Percentiles rank a stretch among this genome's conserved stretches.
phyloP scores from a whole-genome alignment of 2,888 invertebrate genomes.

The Hyppa rectilinea region DNA sequence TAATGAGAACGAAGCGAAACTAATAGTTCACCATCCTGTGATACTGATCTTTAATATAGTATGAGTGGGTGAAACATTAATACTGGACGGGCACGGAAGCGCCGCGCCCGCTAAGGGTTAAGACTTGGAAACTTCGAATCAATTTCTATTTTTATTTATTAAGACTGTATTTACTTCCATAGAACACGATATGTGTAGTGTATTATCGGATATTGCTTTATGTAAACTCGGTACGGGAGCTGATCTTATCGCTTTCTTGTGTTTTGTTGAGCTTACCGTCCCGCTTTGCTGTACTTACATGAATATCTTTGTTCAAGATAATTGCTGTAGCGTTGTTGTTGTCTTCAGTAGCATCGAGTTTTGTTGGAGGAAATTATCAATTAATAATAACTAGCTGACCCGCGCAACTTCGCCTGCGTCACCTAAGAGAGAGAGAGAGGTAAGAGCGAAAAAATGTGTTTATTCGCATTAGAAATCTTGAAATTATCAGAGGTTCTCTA shows the following conservation, averaged over 20 bases:
- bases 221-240: conserved; percentile 26
- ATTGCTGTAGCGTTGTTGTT: conserved; percentile 19
- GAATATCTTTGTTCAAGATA: conserved; percentile 32
- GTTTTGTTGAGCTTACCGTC: conserved; percentile 28
- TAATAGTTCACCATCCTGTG: conserved; percentile 88
- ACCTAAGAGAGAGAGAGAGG: no score
- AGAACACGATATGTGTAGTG: conserved; percentile 20
- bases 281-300: conserved; percentile 11
- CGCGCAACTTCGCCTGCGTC: no score
- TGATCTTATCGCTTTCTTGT: conserved; percentile 39
- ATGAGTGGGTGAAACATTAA: conserved; percentile 88
- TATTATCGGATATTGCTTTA: conserved; percentile 46
- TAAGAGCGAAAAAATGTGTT: no score
- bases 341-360: conserved; percentile 2
- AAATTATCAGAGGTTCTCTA: no score
- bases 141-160: conserved; percentile 65
- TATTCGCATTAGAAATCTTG: no score
- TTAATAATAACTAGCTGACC: no score
- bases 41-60: conserved; percentile 89
- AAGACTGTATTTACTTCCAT: conserved; percentile 45
- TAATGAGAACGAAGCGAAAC: conserved; percentile 87
- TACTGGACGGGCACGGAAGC: conserved; percentile 82
- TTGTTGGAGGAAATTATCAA: neutral
- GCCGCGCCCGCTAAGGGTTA: conserved; percentile 81
- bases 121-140: conserved; percentile 64